These are phyloP conservation scores for Aurelia aurita complex sp. Pacific DNA, from an alignment of 30 jellyfish, hydroid and myxozoan genomes.

Conservation along the genomic window DNA sequence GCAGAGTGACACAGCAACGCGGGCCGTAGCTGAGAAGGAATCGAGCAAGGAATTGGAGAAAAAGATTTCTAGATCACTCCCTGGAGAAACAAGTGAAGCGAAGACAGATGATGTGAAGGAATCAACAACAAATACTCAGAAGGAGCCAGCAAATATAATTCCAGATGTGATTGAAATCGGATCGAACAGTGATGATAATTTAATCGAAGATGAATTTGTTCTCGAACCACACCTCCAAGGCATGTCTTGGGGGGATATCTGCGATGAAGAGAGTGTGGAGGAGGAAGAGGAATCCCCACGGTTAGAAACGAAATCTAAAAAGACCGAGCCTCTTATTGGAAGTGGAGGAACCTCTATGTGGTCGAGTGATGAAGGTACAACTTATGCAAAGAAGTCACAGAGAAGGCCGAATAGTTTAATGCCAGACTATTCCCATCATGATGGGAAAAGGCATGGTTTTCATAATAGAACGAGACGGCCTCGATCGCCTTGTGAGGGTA, in stretches of 20 bases:
- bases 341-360: conserved; percentile 50
- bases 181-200: conserved; percentile 15
- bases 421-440: not conserved
- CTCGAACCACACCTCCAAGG: conserved; percentile 42
- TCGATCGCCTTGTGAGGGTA: conserved; percentile 73
- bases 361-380: conserved; percentile 57
- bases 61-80: not conserved
- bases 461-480: conserved; percentile 36
- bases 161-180: not conserved
- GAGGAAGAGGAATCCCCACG: not conserved
- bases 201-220: conserved; percentile 25
- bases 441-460: conserved; percentile 19
- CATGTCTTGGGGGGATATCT: conserved; percentile 49
- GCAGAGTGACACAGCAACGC: conserved; percentile 10
- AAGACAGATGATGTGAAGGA: not conserved
- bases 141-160: not conserved
- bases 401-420: conserved; percentile 11
- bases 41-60: not conserved
- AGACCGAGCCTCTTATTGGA: conserved; percentile 39
- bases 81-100: not conserved
- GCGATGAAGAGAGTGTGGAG: conserved; percentile 25
- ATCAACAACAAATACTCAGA: not conserved
- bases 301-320: not conserved
- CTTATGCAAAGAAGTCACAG: conserved; percentile 1
- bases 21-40: conserved; percentile 17